phyloP scores from a whole-genome alignment of 2,888 invertebrate species.

The Agrilus cyanescens region DNA sequence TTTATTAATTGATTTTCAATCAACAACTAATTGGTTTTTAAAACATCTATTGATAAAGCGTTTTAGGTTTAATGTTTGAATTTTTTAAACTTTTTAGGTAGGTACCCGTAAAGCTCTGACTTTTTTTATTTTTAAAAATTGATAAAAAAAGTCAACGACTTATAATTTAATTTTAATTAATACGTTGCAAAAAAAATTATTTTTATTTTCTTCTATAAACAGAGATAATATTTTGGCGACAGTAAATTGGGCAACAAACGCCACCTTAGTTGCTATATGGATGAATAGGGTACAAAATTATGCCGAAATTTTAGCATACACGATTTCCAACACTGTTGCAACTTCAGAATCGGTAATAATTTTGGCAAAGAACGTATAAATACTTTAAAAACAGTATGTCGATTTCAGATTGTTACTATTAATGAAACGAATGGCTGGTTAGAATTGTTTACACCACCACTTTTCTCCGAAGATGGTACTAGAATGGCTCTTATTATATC shows the following conservation, averaged over 20 bases:
- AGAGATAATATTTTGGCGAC: conserved; percentile 50
- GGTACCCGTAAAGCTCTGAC: too few relatives aligned
- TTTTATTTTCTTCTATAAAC: conserved; percentile 13
- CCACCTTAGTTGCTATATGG: conserved; percentile 68
- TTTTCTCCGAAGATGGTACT: conserved; percentile 55
- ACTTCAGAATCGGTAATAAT: conserved; percentile 13
- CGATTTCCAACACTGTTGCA: conserved; percentile 11
- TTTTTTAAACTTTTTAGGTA: too few relatives aligned
- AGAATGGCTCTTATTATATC: conserved; percentile 64
- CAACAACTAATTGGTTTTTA: too few relatives aligned
- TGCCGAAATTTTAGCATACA: conserved; percentile 34
- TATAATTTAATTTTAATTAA: too few relatives aligned
- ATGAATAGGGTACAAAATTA: conserved; percentile 80
- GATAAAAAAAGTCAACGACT: too few relatives aligned
- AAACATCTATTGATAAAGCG: too few relatives aligned
- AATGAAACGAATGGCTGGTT: conserved; percentile 59
- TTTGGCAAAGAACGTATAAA: not conserved
- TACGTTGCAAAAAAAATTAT: too few relatives aligned
- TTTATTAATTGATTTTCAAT: too few relatives aligned
- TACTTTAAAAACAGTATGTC: conserved; percentile 1
- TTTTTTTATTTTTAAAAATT: too few relatives aligned
- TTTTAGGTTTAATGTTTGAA: too few relatives aligned
- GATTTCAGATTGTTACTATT: conserved; percentile 37
- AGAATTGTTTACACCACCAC: conserved; percentile 60
- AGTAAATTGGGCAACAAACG: conserved; percentile 65